Conservation (phyloP, 2,888 invertebrate species). For the Nemurella pictetii region DNA sequence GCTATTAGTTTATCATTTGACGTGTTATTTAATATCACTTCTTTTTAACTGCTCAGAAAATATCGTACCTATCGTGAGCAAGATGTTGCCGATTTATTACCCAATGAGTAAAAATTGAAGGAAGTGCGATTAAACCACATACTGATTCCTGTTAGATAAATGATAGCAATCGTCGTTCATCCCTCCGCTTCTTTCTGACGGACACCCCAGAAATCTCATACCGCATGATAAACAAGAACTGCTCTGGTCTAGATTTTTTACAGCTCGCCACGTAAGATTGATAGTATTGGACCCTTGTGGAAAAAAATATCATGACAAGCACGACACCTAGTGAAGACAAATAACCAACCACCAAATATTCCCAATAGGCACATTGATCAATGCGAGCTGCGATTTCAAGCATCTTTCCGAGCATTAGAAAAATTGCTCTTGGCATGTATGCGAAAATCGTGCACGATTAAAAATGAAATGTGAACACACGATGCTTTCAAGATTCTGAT, state of each 20-base stretch:
- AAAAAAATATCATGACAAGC: conserved; percentile 14
- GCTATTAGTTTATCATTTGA: too few species aligned
- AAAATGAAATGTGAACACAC: neutral
- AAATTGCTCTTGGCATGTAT: neutral
- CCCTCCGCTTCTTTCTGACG: neutral
- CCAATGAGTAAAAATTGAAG: neutral
- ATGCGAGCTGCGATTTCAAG: conserved; percentile 1
- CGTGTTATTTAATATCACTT: too few species aligned
- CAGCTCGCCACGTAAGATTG: conserved; percentile 19
- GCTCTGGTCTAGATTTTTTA: neutral
- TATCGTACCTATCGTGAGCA: too few species aligned
- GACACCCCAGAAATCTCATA: neutral
- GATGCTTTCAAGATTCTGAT: neutral
- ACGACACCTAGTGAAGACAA: conserved; percentile 22
- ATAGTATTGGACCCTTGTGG: conserved; percentile 16
- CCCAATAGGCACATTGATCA: conserved; percentile 31
- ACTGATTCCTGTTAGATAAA: neutral
- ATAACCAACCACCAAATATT: conserved; percentile 29
- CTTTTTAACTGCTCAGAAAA: too few species aligned
- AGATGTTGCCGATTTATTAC: neutral
- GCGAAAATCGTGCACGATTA: neutral
- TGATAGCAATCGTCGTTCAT: neutral
- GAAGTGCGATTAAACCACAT: neutral
- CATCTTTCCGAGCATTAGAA: conserved; percentile 6
- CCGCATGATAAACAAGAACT: neutral